Conservation (phyloP, 2,113 vertebrate genomes). For the Strix aluco region DNA sequence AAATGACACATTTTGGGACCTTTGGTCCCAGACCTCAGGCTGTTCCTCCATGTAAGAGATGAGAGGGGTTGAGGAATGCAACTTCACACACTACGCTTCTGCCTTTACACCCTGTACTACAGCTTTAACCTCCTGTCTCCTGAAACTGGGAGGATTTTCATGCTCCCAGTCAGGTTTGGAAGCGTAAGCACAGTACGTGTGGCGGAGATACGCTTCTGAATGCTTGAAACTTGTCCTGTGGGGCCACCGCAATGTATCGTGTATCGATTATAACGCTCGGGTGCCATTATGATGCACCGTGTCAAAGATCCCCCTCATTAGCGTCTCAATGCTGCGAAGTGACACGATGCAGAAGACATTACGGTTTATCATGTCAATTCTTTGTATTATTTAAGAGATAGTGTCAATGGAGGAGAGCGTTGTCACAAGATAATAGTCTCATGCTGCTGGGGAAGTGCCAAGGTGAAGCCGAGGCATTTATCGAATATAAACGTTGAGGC, state of each 20-base stretch:
- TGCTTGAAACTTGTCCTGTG: neutral
- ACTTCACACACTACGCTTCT: neutral
- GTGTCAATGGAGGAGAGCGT: conserved; percentile 14
- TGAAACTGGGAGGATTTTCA: neutral
- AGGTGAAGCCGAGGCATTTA: conserved; percentile 3
- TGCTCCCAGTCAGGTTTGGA: neutral
- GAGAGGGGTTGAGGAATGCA: neutral
- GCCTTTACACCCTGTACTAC: neutral
- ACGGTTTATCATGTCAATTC: conserved; percentile 23
- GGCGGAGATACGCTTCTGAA: neutral
- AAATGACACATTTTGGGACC: neutral
- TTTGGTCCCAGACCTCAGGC: neutral
- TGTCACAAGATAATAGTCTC: conserved; percentile 49
- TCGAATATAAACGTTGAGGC: conserved; percentile 16
- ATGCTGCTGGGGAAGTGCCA: conserved; percentile 45
- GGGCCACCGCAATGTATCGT: neutral
- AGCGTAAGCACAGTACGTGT: neutral
- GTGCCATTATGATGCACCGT: neutral
- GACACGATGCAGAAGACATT: conserved; percentile 23
- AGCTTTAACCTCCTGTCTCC: neutral
- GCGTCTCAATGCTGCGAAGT: conserved; percentile 10
- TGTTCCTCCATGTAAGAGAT: neutral
- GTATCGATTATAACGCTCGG: neutral
- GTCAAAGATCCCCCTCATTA: conserved; percentile 31
- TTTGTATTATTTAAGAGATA: conserved; percentile 58